These are phyloP conservation scores for Cactoblastis cactorum DNA, from an alignment of 2,888 invertebrate species.

Conservation along the genomic window DNA sequence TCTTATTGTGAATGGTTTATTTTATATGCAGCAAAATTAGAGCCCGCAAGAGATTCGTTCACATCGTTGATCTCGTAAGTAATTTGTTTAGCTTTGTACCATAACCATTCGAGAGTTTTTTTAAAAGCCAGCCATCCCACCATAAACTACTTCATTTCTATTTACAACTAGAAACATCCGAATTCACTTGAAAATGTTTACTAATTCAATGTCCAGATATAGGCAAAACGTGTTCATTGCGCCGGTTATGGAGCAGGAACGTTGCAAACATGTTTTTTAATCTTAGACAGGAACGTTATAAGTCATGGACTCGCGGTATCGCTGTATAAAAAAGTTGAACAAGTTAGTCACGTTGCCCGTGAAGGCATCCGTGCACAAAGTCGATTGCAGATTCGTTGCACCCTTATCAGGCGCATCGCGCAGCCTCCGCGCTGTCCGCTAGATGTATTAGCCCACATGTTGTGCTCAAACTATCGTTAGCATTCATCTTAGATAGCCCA, in stretches of 20 bases:
- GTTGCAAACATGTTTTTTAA: conserved; percentile 20
- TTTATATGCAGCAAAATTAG: too few species aligned
- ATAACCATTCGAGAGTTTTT: too few species aligned
- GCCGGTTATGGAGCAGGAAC: conserved; percentile 5
- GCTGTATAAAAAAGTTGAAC: conserved; percentile 4
- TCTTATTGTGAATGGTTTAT: too few species aligned
- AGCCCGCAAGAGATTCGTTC: too few species aligned
- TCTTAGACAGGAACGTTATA: conserved; percentile 32
- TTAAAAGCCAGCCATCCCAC: too few species aligned
- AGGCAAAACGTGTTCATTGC: not conserved
- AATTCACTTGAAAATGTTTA: not conserved
- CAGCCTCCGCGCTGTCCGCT: conserved; percentile 38
- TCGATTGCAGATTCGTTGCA: conserved; percentile 37
- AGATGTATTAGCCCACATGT: conserved; percentile 56
- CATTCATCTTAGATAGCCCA: conserved; percentile 55
- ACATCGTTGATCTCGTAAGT: too few species aligned
- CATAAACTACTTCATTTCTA: not conserved
- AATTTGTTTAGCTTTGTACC: too few species aligned
- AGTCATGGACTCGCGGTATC: conserved; percentile 20
- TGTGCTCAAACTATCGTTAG: conserved; percentile 48
- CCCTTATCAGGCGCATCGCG: conserved; percentile 49
- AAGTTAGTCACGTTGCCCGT: conserved; percentile 4
- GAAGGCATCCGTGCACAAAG: conserved; percentile 29
- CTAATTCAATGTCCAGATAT: not conserved
- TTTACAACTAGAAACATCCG: not conserved